Conservation (phyloP, 2,888 invertebrate genomes). For the Sipha maydis region DNA sequence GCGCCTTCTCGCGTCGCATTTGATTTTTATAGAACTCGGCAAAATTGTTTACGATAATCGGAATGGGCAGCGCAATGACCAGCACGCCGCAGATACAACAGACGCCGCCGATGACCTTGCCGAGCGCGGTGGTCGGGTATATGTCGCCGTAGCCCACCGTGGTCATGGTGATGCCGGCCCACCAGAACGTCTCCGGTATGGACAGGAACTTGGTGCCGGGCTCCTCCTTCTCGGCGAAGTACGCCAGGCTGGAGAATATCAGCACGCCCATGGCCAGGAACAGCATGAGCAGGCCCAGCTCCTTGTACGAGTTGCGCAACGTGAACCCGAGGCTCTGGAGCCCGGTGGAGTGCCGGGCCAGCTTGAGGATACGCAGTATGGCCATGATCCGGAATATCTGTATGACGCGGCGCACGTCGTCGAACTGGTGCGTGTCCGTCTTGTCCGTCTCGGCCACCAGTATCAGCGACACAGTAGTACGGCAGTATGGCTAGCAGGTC, state of each 20-base stretch:
- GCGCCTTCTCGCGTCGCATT: slow-evolving; percentile 98
- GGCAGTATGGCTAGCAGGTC: slow-evolving; percentile 98
- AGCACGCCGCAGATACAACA: slow-evolving; percentile 99
- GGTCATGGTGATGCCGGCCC: slow-evolving; percentile 99
- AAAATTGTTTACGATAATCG: slow-evolving; percentile 99
- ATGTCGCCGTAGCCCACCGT: slow-evolving; percentile 99
- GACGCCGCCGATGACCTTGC: slow-evolving; percentile 99
- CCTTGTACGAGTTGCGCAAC: slow-evolving; percentile 97
- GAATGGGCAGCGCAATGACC: slow-evolving; percentile 99
- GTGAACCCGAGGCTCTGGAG: slow-evolving; percentile 98
- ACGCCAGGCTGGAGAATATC: slow-evolving; percentile 97
- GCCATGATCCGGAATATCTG: slow-evolving; percentile 99
- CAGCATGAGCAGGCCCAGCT: slow-evolving; percentile 97
- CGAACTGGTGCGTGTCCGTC: slow-evolving; percentile 93
- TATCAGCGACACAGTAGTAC: slow-evolving; percentile 97
- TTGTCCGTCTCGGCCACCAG: slow-evolving; percentile 93
- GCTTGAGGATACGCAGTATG: slow-evolving; percentile 92
- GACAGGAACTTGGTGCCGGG: slow-evolving; percentile 94
- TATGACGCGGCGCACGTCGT: slow-evolving; percentile 97
- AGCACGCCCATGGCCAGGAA: slow-evolving; percentile 99
- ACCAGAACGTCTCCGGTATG: slow-evolving; percentile 99
- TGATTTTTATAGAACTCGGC: slow-evolving; percentile 99
- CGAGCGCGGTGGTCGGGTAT: slow-evolving; percentile 95
- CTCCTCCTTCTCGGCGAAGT: slow-evolving; percentile 99
- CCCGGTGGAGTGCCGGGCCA: slow-evolving; percentile 98